Base-by-base conservation (phyloP, 2,888 invertebrate species). In the Mythimna ferrago region DNA sequence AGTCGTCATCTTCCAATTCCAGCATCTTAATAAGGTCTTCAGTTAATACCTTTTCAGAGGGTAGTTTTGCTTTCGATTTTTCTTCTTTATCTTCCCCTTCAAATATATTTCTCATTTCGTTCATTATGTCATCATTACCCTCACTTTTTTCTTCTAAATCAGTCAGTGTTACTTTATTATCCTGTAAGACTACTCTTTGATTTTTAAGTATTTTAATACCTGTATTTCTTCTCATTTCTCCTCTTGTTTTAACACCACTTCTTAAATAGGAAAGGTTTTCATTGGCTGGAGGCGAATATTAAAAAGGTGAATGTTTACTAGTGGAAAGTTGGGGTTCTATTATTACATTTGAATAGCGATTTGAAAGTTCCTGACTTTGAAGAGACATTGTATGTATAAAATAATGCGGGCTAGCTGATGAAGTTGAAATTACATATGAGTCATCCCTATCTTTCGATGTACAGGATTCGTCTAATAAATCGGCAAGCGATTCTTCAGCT, bases 91-190 rank as follows among this genome's bases (percentile, higher is more conserved):
- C 61, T 66, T 73, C 71, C 41, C 26, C 71, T 76, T 80, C 54
- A 80, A 76, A 73, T 73, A 71, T 71, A 71, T 69, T 76, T 80
- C 63, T 73, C 79, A 80, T 76, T 76, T 73, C 68, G 6, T 73
- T 53, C 71, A 80, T 78, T 51, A 62, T 35, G 53, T 72, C 71
- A 56, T 66, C 66, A 66, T 19, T 57, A 66, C 56, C 56, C 56
- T 56, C 66, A 66, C 4, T 14, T 7, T 65, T 65, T 54, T 65
- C 53, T 53, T 64, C 64, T 35, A 64, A 64, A 64, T 64, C 64
- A 53, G 64, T 35, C 64, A 53, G 14, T 41, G 44, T 66, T 66
- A 71, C 68, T 73, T 80, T 78, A 68, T 54, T 48, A 78, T 71
- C 66, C 10, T 74, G 53, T 66, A 78, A 16, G 61, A 58, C 58